These are phyloP conservation scores for Procambarus virginalis DNA, from an alignment of 1,140 invertebrate genomes.

Conservation along the genomic window DNA sequence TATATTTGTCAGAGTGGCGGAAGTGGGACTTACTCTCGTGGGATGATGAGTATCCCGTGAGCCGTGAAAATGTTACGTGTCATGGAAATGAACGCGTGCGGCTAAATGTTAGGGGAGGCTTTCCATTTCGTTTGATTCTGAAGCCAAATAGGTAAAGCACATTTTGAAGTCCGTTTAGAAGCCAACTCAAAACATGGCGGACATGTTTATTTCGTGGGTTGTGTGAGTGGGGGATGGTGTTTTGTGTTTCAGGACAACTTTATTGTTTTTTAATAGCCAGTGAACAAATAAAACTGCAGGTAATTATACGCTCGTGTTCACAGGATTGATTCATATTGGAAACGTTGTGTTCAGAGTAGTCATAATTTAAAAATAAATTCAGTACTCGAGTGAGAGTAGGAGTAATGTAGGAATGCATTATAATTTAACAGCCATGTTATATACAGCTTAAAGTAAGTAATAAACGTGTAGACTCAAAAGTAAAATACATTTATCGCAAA, in stretches of 20 bases:
- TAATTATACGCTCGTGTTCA: neutral
- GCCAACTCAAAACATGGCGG: neutral
- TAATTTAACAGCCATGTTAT: no score
- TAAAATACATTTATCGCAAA: no score
- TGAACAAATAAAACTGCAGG: neutral
- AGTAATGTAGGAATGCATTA: no score
- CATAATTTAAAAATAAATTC: neutral
- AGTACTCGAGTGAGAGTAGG: no score
- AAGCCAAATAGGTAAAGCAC: neutral
- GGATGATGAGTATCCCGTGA: constrained; percentile 11
- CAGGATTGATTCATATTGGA: neutral
- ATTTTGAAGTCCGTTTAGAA: neutral
- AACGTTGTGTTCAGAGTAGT: neutral
- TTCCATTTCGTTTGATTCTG: neutral
- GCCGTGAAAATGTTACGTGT: constrained; percentile 17
- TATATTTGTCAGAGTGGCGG: constrained; percentile 6
- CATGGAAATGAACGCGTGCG: constrained; percentile 1
- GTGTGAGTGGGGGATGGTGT: neutral
- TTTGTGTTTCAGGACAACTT: neutral
- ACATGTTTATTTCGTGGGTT: neutral
- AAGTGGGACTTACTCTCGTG: constrained; percentile 7
- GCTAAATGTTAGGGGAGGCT: neutral
- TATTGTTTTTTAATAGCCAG: neutral
- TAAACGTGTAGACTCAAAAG: no score
- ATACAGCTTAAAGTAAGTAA: no score